Percentiles rank a stretch among this genome's conserved stretches.
phyloP scores from a whole-genome alignment of 2,888 invertebrate species.

The Nebria salina region DNA sequence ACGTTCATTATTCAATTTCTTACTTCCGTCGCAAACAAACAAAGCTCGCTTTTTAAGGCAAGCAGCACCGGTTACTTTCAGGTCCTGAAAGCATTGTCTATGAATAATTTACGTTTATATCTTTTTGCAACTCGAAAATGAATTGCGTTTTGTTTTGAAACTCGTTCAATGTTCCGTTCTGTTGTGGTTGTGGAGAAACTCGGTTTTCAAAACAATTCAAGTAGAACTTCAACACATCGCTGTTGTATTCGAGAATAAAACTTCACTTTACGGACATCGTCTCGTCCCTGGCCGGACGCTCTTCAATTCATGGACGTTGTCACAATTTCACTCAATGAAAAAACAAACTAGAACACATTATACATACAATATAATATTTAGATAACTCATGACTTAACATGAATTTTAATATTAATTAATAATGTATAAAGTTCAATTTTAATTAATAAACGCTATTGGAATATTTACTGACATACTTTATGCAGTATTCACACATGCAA shows the following conservation, averaged over 20 bases:
- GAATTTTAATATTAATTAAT: too few relatives aligned
- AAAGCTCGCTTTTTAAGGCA: background rate
- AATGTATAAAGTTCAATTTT: too few relatives aligned
- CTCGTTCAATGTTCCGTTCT: background rate
- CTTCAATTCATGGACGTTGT: background rate
- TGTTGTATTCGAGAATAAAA: slow-evolving; percentile 31
- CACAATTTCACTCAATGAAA: background rate
- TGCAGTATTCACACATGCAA: too few relatives aligned
- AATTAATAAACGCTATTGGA: too few relatives aligned
- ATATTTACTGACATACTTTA: too few relatives aligned
- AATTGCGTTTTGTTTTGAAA: slow-evolving; percentile 44
- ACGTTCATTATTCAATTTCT: slow-evolving; percentile 33
- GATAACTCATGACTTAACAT: too few relatives aligned
- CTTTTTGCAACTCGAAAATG: slow-evolving; percentile 39
- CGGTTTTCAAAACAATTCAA: slow-evolving; percentile 40
- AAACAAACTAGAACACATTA: background rate
- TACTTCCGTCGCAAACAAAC: slow-evolving; percentile 20
- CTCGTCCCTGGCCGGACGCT: slow-evolving; percentile 4
- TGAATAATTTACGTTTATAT: slow-evolving; percentile 44
- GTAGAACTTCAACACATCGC: slow-evolving; percentile 38
- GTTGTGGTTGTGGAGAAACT: slow-evolving; percentile 4
- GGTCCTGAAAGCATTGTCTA: slow-evolving; percentile 35
- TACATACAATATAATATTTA: background rate
- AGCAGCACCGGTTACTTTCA: slow-evolving; percentile 12
- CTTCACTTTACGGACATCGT: background rate